Base-by-base conservation (phyloP, 1,140 invertebrate species). In the Drosophila burlai region DNA sequence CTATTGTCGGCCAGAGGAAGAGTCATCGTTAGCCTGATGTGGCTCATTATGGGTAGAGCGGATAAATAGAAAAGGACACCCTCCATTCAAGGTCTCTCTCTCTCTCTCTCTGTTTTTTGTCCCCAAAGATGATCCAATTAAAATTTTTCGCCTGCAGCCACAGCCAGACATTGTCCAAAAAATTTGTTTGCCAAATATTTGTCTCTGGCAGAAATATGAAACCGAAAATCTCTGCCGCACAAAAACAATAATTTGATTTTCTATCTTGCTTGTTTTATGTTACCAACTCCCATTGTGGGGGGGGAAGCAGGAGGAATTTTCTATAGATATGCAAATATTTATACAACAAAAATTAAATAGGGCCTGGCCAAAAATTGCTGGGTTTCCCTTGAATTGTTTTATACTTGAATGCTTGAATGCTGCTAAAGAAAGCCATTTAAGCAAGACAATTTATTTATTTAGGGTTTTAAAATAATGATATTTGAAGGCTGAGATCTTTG, bases 41-140 rank as follows among this genome's bases (percentile, higher is more conserved):
- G 65, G 54, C 85, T 89, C 74, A 90, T 89, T 84, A 81, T 84
- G 81, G 75, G 63, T 34, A 52, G 21, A 29, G 29, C 26, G n/a
- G 0, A 58, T 24, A 60, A 52, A 83, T 60, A 66, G 58, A 52
- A 54, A 42, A 63, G 9, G 42, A 74, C 66, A 79, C 66, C 60
- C 62, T 40, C 59, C 60, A 36, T 57, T 46, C 63, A 24, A 47
- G 63, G 34, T 50, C 58, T 31, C 45, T 57, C 31, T 50, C 58
- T 31, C 45, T 57, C 31, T 21, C 21, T n/a, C 36, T 2, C 16
- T 42, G 5, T 8, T 64, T 72, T 64, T 68, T 81, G 77, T 77
- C 61, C 55, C 55, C 59, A 52, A 49, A 29, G 62, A 61, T 89
- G 82, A 89, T 83, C 76, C 81, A 83, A 83, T 87, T 87, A 86